phyloP scores from a whole-genome alignment of 2,797 vertebrate species.

The Semaprochilodus insignis region DNA sequence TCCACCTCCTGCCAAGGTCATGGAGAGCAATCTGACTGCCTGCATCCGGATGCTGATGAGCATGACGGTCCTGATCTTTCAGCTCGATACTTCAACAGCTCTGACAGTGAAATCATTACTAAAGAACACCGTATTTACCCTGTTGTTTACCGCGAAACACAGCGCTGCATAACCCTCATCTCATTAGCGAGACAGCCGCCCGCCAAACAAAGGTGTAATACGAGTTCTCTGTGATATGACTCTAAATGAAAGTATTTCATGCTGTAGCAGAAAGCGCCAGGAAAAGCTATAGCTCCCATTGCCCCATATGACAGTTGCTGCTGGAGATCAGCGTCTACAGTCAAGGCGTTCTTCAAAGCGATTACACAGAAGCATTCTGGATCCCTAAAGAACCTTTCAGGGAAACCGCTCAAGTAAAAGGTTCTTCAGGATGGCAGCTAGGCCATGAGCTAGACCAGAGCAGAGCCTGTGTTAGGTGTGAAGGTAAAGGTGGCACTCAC shows the following conservation, averaged over 20 bases:
- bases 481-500: conserved; percentile 79
- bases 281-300: background rate
- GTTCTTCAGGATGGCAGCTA: background rate
- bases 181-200: conserved; percentile 4
- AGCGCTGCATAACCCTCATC: background rate
- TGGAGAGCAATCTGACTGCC: conserved; percentile 5
- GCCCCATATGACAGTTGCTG: background rate
- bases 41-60: conserved; percentile 5
- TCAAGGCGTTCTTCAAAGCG: background rate
- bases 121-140: conserved; percentile 15
- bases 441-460: background rate
- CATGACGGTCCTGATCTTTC: background rate
- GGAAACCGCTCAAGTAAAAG: background rate
- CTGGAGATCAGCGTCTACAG: background rate
- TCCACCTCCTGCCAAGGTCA: conserved; percentile 10
- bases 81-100: conserved; percentile 2
- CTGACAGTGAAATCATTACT: conserved; percentile 42
- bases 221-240: background rate
- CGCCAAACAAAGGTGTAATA: background rate
- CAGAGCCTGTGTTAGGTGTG: conserved; percentile 42
- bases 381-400: background rate
- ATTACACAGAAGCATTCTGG: background rate
- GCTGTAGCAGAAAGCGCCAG: background rate
- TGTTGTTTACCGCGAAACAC: conserved; percentile 4
- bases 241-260: background rate